These are phyloP conservation scores for Euschistus heros DNA, from an alignment of 1,140 invertebrate species.

Conservation along the genomic window DNA sequence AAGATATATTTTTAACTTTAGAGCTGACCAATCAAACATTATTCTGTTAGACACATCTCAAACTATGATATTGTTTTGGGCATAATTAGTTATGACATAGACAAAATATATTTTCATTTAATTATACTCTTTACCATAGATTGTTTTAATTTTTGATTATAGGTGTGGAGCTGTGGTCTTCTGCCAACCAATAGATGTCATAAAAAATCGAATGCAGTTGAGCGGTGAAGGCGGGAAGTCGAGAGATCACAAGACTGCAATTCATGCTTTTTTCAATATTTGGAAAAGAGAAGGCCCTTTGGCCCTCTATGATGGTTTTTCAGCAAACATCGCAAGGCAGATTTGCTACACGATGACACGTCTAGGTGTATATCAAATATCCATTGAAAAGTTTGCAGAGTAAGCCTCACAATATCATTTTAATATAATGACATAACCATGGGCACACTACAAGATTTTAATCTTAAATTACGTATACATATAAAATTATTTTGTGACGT, in stretches of 20 bases:
- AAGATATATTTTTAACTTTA: too few species aligned
- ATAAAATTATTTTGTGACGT: too few species aligned
- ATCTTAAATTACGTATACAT: not conserved
- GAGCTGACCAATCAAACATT: not conserved
- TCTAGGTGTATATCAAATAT: constrained; percentile 53
- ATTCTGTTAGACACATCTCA: not conserved
- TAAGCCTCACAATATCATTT: constrained; percentile 10
- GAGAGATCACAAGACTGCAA: constrained; percentile 38
- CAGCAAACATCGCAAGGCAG: constrained; percentile 55
- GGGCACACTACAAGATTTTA: too few species aligned
- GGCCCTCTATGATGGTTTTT: constrained; percentile 49
- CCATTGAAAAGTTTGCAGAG: constrained; percentile 45
- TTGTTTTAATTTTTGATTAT: constrained; percentile 19
- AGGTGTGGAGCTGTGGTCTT: constrained; percentile 52
- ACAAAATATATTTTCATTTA: not conserved
- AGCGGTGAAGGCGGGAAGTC: constrained; percentile 43
- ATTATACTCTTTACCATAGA: not conserved
- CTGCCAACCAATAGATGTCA: constrained; percentile 57
- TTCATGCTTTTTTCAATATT: constrained; percentile 43
- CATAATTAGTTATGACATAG: not conserved
- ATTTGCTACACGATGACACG: constrained; percentile 61
- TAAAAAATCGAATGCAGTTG: constrained; percentile 62
- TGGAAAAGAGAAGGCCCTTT: constrained; percentile 45
- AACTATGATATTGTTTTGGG: not conserved
- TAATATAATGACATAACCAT: too few species aligned